These are phyloP conservation scores for Cherax destructor DNA, from an alignment of 1,140 invertebrate species.

Conservation along the genomic window DNA sequence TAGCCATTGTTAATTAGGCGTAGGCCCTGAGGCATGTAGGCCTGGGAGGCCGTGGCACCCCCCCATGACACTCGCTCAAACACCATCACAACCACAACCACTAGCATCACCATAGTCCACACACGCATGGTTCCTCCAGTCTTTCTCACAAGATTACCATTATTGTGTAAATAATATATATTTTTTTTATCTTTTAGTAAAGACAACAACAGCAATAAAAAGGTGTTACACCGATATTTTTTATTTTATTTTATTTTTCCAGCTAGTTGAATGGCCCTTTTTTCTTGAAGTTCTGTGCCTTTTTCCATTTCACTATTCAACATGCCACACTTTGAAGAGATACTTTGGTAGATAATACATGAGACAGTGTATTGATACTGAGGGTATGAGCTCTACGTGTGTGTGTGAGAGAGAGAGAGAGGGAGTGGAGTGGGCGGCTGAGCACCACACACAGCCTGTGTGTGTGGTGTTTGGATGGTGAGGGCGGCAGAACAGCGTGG, in stretches of 20 bases:
- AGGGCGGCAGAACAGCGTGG: constrained; percentile 4
- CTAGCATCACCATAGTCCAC: constrained; percentile 19
- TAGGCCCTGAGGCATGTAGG: constrained; percentile 12
- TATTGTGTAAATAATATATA: neutral
- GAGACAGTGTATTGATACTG: too few species aligned
- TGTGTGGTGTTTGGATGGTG: too few species aligned
- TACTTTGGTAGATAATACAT: too few species aligned
- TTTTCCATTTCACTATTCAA: neutral
- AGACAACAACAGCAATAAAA: too few species aligned
- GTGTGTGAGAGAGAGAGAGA: too few species aligned
- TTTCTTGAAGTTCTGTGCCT: neutral
- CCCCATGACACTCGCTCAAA: neutral
- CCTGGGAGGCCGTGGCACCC: neutral
- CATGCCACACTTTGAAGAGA: neutral
- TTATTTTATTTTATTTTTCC: neutral
- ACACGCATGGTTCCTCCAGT: constrained; percentile 18
- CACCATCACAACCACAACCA: constrained; percentile 24
- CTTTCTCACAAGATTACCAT: neutral
- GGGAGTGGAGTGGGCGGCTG: neutral
- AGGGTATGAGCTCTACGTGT: too few species aligned
- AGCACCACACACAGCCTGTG: neutral
- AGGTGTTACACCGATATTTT: neutral
- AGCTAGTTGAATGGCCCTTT: neutral
- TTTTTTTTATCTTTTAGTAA: too few species aligned
- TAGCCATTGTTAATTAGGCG: constrained; percentile 42